These are phyloP conservation scores for rat (Rattus norvegicus) DNA, from an alignment of 2,113 vertebrate genomes.

Conservation along the genomic window GRCr8 NC_086029.1:45666001-45666500, in stretches of 20 bases:
- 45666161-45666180: background rate
- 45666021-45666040: background rate
- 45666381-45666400: background rate
- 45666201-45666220: background rate
- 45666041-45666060: background rate
- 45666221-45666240: background rate
- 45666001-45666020: background rate
- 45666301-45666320: background rate
- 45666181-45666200: no score
- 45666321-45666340: background rate
- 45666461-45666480: background rate
- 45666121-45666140: no score
- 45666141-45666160: no score
- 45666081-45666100: background rate
- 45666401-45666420: background rate
- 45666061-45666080: background rate
- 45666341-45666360: background rate
- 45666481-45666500: fast-evolving
- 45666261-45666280: background rate
- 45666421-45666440: constrained; percentile 7
- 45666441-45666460: background rate
- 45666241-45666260: background rate
- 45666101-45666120: no score
- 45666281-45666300: background rate
- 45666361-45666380: background rate